phyloP scores from a whole-genome alignment of 1,140 invertebrate genomes.

The Cyphomyrmex costatus region DNA sequence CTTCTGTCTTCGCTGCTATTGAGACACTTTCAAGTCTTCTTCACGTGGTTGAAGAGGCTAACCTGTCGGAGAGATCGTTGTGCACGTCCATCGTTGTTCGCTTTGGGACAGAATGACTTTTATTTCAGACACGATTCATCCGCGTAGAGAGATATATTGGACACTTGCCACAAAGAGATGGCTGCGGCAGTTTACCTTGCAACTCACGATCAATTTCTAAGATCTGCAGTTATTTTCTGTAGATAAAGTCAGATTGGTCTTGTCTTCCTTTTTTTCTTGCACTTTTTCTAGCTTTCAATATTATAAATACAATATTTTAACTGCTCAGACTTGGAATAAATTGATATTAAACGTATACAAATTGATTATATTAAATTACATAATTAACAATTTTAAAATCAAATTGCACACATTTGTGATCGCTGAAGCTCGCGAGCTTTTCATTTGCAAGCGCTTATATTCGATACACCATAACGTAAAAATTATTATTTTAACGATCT shows the following conservation, averaged over 20 bases:
- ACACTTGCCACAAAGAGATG: not conserved
- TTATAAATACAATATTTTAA: constrained; percentile 17
- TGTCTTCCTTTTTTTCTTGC: not conserved
- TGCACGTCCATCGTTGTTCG: not conserved
- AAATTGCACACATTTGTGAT: not conserved
- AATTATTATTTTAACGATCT: not conserved
- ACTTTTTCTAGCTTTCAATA: not conserved
- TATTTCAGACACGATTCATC: constrained; percentile 29
- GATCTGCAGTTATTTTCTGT: constrained; percentile 28
- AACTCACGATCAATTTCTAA: constrained; percentile 22
- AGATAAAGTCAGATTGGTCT: not conserved
- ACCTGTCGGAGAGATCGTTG: constrained; percentile 28
- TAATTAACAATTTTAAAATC: constrained; percentile 22
- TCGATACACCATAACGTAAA: not conserved
- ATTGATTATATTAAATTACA: not conserved
- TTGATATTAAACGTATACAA: not conserved
- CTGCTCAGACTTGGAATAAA: not conserved
- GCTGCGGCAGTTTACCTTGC: not conserved
- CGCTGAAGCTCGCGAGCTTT: not conserved
- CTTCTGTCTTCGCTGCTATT: not conserved
- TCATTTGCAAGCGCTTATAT: not conserved
- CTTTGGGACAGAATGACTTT: constrained; percentile 34
- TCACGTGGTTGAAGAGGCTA: constrained; percentile 10
- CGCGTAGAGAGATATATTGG: not conserved
- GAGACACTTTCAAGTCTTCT: constrained; percentile 25